Evolutionary conservation across 92 coral and sea anemone genomes (phyloP).

Genomic region (Isaurus tuberculatus): DNA sequence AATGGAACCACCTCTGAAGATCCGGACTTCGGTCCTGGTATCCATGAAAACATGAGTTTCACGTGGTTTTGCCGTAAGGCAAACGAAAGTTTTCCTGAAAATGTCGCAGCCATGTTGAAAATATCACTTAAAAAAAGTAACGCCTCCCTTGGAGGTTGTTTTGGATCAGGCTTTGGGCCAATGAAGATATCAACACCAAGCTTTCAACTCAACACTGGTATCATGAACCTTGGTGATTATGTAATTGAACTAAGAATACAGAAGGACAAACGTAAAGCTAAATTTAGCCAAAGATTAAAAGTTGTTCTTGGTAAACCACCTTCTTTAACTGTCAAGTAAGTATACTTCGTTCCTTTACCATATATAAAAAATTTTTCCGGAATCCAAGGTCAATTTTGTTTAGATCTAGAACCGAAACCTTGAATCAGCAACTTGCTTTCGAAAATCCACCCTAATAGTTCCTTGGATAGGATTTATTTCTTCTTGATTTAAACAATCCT

Average conservation of each 20-base stretch:
- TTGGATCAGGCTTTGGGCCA: conserved; percentile 49
- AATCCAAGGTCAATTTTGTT: neutral
- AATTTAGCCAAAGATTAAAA: conserved; percentile 37
- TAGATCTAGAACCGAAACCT: neutral
- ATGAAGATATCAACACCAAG: conserved; percentile 42
- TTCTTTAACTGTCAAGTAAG: conserved; percentile 53
- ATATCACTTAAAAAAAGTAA: neutral
- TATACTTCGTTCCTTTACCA: neutral
- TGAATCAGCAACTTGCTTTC: too few relatives aligned
- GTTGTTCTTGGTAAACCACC: conserved; percentile 45
- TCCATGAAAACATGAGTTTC: conserved; percentile 46
- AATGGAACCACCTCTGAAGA: conserved; percentile 62
- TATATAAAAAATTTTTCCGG: too few relatives aligned
- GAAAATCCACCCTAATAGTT: too few relatives aligned
- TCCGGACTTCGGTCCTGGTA: conserved; percentile 58
- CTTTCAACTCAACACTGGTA: conserved; percentile 40
- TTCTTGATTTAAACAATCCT: too few relatives aligned
- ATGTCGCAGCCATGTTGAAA: conserved; percentile 2
- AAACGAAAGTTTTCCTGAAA: conserved; percentile 27
- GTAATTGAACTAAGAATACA: conserved; percentile 47
- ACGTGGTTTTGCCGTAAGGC: conserved; percentile 59
- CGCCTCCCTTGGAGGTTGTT: conserved; percentile 47
- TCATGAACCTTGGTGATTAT: conserved; percentile 32
- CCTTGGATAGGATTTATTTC: too few relatives aligned
- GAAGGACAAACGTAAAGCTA: conserved; percentile 53